phyloP scores from a whole-genome alignment of 2,888 invertebrate genomes.

The Drosophila sordidapex region DNA sequence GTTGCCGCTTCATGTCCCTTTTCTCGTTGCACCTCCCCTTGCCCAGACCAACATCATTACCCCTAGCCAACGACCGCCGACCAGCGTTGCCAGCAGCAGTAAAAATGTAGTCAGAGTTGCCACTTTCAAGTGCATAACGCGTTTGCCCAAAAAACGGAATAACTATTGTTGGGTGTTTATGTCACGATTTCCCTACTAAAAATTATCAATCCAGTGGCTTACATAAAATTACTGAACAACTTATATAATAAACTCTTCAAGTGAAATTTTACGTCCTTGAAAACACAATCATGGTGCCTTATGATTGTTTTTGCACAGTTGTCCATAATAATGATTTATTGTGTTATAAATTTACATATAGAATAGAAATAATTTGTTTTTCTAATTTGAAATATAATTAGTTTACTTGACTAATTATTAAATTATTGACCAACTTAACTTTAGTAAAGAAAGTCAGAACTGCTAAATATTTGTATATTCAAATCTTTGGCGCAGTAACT shows the following conservation, averaged over 20 bases:
- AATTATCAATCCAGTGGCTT: not conserved
- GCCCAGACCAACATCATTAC: slow-evolving; percentile 1
- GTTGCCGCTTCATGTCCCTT: slow-evolving; percentile 43
- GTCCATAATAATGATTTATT: not conserved
- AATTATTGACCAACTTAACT: not conserved
- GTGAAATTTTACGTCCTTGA: not conserved
- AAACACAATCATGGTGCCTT: not conserved
- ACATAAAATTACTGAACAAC: not conserved
- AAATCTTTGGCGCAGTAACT: not conserved
- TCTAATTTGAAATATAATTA: not conserved
- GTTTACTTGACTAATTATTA: not conserved
- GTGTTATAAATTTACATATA: not conserved
- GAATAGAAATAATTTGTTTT: not conserved
- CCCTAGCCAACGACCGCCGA: not conserved
- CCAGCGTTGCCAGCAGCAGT: slow-evolving; percentile 51
- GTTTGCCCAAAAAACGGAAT: not conserved
- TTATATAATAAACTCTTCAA: not conserved
- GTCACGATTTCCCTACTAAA: not conserved
- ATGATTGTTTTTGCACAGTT: not conserved
- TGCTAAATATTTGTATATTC: not conserved
- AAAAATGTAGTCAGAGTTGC: slow-evolving; percentile 26
- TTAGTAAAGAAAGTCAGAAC: not conserved
- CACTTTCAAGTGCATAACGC: slow-evolving; percentile 13
- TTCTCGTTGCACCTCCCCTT: slow-evolving; percentile 15
- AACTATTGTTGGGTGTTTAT: slow-evolving; percentile 5